Conservation (phyloP, 2,797 vertebrate species). For the Hybognathus amarus region DNA sequence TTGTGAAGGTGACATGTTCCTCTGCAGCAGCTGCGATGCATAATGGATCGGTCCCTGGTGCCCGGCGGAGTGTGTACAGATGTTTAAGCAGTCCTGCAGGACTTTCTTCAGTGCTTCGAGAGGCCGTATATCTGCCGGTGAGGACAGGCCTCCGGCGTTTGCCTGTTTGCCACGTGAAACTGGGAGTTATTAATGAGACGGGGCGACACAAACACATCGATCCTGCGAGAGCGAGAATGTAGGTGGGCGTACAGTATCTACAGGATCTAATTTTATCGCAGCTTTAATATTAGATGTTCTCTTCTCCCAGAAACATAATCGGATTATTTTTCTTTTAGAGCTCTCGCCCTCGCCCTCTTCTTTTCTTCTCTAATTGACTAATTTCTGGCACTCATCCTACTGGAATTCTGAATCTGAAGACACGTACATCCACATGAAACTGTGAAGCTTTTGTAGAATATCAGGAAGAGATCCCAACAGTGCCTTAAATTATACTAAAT, state of each 20-base stretch:
- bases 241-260: not conserved
- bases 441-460: not conserved
- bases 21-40: slow-evolving; percentile 29
- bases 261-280: not conserved
- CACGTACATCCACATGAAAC: not conserved
- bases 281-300: slow-evolving; percentile 13
- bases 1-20: slow-evolving; percentile 32
- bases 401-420: not conserved
- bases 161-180: not conserved
- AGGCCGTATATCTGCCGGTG: slow-evolving; percentile 27
- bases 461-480: not conserved
- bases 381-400: not conserved
- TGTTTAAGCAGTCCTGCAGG: slow-evolving; percentile 28
- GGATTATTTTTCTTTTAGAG: not conserved
- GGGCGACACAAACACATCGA: not conserved
- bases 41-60: slow-evolving; percentile 30
- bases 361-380: not conserved
- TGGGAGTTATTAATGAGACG: slow-evolving; percentile 11
- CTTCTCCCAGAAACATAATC: slow-evolving; percentile 5
- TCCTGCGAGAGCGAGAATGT: not conserved
- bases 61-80: not conserved
- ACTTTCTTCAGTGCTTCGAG: not conserved
- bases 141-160: not conserved
- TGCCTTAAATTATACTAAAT: not conserved
- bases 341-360: not conserved